These are phyloP conservation scores for Esox niger DNA, from an alignment of 2,113 vertebrate species.

Conservation along the genomic window DNA sequence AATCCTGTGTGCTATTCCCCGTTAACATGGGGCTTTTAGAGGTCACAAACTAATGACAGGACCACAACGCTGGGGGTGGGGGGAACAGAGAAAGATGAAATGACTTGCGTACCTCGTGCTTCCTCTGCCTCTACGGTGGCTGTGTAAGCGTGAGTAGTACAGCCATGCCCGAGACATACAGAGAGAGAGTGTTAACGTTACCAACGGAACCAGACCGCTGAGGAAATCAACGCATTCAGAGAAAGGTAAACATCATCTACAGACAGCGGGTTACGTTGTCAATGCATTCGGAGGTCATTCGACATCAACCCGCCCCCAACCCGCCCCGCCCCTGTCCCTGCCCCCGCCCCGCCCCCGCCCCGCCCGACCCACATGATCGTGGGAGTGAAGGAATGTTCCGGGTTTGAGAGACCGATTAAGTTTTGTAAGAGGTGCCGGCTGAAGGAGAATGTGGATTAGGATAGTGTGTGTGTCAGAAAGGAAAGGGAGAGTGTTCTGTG, in stretches of 20 bases:
- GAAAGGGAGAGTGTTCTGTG: no score
- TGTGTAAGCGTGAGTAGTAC: constrained; percentile 90
- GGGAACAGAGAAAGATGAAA: constrained; percentile 39
- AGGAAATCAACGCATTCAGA: constrained; percentile 59
- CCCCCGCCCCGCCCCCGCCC: constrained; percentile 6
- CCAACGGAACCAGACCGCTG: constrained; percentile 74
- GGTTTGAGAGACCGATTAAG: no score
- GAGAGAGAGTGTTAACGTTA: constrained; percentile 71
- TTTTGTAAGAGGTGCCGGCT: no score
- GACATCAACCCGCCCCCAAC: constrained; percentile 25
- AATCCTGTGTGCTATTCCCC: no score
- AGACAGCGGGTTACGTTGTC: constrained; percentile 67
- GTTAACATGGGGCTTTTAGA: no score
- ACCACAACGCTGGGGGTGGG: no score
- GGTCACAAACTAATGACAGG: no score
- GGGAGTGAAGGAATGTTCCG: not conserved
- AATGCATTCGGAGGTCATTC: constrained; percentile 49
- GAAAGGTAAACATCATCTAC: constrained; percentile 55
- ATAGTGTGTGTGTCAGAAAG: no score
- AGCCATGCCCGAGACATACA: constrained; percentile 90
- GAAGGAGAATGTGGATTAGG: constrained; percentile 7
- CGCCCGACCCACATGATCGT: constrained; percentile 20
- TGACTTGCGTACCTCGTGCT: constrained; percentile 88
- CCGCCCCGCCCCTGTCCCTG: constrained; percentile 14
- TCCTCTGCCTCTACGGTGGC: constrained; percentile 96